Conservation (phyloP, 2,888 invertebrate genomes). For the Parapristionchus giblindavisi region DNA sequence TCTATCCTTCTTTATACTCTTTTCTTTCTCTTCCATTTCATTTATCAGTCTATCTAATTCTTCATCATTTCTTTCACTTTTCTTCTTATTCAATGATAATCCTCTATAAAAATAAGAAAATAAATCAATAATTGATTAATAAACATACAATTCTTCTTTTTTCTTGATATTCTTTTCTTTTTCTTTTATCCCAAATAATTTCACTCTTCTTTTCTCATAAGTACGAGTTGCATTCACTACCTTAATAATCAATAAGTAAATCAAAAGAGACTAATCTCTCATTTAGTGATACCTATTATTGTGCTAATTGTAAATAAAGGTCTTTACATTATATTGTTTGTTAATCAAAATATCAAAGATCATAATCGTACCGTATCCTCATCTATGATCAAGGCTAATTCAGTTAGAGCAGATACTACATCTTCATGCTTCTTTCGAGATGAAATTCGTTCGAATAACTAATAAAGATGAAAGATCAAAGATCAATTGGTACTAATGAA, state of each 20-base stretch:
- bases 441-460: background rate
- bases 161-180: background rate
- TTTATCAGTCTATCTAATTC: slow-evolving; percentile 25
- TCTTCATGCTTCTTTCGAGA: slow-evolving; percentile 16
- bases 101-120: background rate
- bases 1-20: background rate
- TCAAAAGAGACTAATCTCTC: too few species aligned
- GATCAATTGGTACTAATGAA: background rate
- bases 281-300: too few species aligned
- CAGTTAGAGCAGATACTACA: background rate
- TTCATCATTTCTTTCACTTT: background rate
- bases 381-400: background rate
- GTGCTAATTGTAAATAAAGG: too few species aligned
- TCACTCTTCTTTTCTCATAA: slow-evolving; percentile 21
- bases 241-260: too few species aligned
- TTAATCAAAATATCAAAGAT: too few species aligned
- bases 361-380: slow-evolving; percentile 8
- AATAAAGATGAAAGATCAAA: background rate
- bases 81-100: background rate
- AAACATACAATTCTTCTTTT: background rate
- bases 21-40: slow-evolving; percentile 1
- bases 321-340: too few species aligned
- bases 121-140: background rate
- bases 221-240: background rate
- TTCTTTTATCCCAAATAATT: slow-evolving; percentile 17